A percentile compares a stretch with the other conserved stretches of the same genome.
Conservation (phyloP, 2,113 vertebrate species). For the Actinemys pallida region DNA sequence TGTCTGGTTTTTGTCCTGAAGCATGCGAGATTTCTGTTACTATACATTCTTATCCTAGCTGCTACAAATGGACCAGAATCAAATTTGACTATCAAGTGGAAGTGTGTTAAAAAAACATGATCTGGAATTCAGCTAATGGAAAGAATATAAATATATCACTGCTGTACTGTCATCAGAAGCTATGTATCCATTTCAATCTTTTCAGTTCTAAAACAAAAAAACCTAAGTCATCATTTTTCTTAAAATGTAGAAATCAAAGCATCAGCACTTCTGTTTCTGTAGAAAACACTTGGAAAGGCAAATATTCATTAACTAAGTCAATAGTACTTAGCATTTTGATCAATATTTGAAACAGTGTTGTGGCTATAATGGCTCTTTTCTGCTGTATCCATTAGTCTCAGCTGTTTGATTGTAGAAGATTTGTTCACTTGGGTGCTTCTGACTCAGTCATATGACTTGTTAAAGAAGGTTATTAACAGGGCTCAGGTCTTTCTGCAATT, state of each 20-base stretch:
- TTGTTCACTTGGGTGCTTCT: neutral
- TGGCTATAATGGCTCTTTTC: neutral
- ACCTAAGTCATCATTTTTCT: neutral
- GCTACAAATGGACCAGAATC: no score
- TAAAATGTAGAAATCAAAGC: neutral
- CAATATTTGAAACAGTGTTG: slow-evolving; percentile 38
- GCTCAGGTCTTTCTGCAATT: neutral
- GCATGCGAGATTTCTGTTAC: neutral
- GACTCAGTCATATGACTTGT: neutral
- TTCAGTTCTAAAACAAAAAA: slow-evolving; percentile 5
- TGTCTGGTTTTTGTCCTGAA: neutral
- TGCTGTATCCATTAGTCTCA: neutral
- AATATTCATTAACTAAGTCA: slow-evolving; percentile 25
- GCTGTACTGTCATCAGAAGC: neutral
- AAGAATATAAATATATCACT: neutral
- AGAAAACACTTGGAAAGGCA: slow-evolving; percentile 9
- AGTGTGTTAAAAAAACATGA: neutral
- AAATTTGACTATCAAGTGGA: neutral
- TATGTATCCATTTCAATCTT: neutral
- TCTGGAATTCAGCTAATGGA: neutral
- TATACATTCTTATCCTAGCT: neutral
- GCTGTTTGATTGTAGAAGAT: neutral
- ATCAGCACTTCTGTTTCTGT: neutral
- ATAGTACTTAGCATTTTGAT: slow-evolving; percentile 30
- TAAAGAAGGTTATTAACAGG: neutral